Evolutionary conservation across 2,888 invertebrate species (phyloP).

Genomic region (Lycophotia porphyrea): DNA sequence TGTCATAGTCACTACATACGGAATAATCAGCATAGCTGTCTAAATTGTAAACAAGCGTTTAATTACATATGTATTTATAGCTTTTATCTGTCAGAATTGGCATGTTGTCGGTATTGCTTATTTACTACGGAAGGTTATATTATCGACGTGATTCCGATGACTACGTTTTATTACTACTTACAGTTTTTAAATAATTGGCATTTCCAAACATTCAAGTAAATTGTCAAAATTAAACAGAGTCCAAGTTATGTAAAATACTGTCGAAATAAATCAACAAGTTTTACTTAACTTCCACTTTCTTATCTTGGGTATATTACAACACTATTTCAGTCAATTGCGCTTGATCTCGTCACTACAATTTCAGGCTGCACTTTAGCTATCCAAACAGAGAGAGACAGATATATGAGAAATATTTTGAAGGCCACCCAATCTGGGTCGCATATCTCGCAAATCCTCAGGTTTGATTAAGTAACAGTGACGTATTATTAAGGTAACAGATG

Average conservation of each 20-base stretch:
- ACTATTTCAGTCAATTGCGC: neutral
- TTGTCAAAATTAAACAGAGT: neutral
- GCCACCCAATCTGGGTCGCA: slow-evolving; percentile 2
- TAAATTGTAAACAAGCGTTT: slow-evolving; percentile 2
- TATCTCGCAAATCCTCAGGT: slow-evolving; percentile 11
- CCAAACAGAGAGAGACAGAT: neutral
- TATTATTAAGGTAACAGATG: slow-evolving; percentile 18
- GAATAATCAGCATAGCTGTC: slow-evolving; percentile 3
- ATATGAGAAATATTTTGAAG: slow-evolving; percentile 5
- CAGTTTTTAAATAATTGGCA: neutral
- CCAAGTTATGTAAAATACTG: neutral
- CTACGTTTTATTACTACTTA: neutral
- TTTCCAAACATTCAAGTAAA: neutral
- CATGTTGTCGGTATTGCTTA: neutral
- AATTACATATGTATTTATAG: neutral
- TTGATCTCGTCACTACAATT: neutral
- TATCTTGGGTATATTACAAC: neutral
- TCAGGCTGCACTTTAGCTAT: neutral
- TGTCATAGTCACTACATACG: neutral
- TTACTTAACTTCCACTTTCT: neutral
- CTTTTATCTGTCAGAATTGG: neutral
- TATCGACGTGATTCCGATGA: neutral
- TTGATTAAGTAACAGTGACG: slow-evolving; percentile 21
- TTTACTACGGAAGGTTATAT: neutral
- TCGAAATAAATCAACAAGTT: neutral